These are phyloP conservation scores for Salminus brasiliensis DNA, from an alignment of 2,113 vertebrate species.

Conservation along the genomic window DNA sequence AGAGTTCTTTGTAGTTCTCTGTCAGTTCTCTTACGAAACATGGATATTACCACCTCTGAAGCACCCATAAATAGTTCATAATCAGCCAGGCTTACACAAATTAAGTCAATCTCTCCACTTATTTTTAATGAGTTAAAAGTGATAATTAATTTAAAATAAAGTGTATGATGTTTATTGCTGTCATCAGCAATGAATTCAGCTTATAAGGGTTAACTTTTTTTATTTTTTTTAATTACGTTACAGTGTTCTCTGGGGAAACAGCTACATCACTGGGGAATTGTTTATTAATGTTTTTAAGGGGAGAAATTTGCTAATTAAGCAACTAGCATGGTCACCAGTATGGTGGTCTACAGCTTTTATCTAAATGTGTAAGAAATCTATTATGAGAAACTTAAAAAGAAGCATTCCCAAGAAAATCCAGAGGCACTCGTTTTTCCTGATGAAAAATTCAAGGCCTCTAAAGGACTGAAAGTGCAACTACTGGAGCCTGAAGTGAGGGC, in stretches of 20 bases:
- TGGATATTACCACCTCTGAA: too few relatives aligned
- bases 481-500: slow-evolving; percentile 23
- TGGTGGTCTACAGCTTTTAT: too few relatives aligned
- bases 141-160: too few relatives aligned
- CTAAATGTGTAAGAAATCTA: background rate
- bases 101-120: too few relatives aligned
- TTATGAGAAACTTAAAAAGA: background rate
- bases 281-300: background rate
- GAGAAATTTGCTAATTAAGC: background rate
- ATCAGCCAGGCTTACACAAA: too few relatives aligned
- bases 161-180: too few relatives aligned
- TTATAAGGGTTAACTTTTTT: background rate
- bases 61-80: too few relatives aligned
- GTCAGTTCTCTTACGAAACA: too few relatives aligned
- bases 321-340: background rate
- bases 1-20: too few relatives aligned
- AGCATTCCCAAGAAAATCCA: background rate
- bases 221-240: background rate
- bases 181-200: background rate
- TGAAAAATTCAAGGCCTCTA: slow-evolving; percentile 13
- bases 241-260: background rate
- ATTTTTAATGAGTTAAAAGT: too few relatives aligned
- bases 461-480: slow-evolving; percentile 24
- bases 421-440: background rate
- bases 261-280: background rate